Base-by-base conservation (phyloP, 2,888 invertebrate species). In the Listrodromus nycthemerus region DNA sequence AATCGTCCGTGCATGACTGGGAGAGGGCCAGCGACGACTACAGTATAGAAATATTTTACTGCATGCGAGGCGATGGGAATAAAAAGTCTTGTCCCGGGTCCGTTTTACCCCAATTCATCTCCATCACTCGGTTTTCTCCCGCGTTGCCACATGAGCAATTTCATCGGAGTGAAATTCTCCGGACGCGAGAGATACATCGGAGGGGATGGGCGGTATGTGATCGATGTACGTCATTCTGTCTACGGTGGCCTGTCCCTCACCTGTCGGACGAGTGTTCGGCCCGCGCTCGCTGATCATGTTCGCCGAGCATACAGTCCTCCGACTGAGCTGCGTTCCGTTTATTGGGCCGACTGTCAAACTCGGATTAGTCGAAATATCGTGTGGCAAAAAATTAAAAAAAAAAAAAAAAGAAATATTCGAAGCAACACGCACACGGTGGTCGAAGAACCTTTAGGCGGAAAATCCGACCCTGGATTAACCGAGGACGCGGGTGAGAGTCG, bases 161-260 rank as follows among this genome's bases (percentile, higher is more conserved):
- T 86, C 86, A 86, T 85, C 84, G 21, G 61, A 74, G 21, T 19
- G 63, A 63, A 50, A 48, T 21, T 58, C 21, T 16, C 24, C 27
- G 63, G 48, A 50, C 48, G 74, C 48, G 41, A 30, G 63, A 85
- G 82, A 85, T 81, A 78, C 37, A 37, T 37, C 52, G 52, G 79
- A 55, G 8, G 1, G 33, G 30, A 4, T 4, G 1, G 37, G 37
- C 8, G 37, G 37, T 5, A 0, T 37, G 88, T 85, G 88, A 90
- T 89, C 90, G 88, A 90, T 90, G 87, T 88, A 85, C 84, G 88
- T 87, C 89, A 85, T 86, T 80, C 86, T 78, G 85, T 86, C 86
- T 80, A 85, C 85, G 75, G 74, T 73, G 55, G 81, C 73, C 83
- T 84, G 86, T 87, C 88, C 86, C 86, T 89, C 86, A 88, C 74